Evolutionary conservation across 2,113 vertebrate genomes (phyloP).

Genomic region (Pygoscelis antarcticus): DNA sequence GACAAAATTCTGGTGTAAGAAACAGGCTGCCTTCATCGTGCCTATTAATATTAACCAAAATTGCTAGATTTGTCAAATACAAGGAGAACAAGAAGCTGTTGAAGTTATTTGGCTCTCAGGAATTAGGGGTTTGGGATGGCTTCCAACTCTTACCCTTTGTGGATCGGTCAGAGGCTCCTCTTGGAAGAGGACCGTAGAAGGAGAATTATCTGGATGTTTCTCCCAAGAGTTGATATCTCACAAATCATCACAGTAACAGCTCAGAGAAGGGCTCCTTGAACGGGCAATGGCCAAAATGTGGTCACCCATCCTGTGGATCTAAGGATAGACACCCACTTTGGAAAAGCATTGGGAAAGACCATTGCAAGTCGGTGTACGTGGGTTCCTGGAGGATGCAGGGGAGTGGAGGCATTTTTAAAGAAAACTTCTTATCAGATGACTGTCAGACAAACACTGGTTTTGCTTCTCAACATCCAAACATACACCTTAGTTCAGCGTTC

Average conservation of each 20-base stretch:
- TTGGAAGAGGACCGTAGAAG: not conserved
- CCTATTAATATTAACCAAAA: not conserved
- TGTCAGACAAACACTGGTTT: not conserved
- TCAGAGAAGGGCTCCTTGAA: not conserved
- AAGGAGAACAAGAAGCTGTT: not conserved
- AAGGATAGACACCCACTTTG: not conserved
- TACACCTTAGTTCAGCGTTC: rapidly evolving
- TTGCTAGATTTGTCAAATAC: not conserved
- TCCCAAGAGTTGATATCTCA: not conserved
- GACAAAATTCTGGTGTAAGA: not conserved
- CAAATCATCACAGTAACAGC: not conserved
- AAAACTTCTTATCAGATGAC: not conserved
- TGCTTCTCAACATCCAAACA: not conserved
- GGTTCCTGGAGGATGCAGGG: not conserved
- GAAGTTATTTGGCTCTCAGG: not conserved
- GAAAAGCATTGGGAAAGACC: not conserved
- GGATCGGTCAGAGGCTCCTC: not conserved
- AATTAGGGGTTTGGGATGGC: not conserved
- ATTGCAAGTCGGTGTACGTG: rapidly evolving
- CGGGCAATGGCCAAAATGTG: rapidly evolving
- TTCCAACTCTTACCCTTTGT: not conserved
- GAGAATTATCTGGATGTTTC: not conserved
- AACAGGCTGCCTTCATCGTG: rapidly evolving
- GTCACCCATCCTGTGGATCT: no score
- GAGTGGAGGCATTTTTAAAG: not conserved